phyloP scores from a whole-genome alignment of 2,113 vertebrate genomes.

The Gobiocypris rarus region DNA sequence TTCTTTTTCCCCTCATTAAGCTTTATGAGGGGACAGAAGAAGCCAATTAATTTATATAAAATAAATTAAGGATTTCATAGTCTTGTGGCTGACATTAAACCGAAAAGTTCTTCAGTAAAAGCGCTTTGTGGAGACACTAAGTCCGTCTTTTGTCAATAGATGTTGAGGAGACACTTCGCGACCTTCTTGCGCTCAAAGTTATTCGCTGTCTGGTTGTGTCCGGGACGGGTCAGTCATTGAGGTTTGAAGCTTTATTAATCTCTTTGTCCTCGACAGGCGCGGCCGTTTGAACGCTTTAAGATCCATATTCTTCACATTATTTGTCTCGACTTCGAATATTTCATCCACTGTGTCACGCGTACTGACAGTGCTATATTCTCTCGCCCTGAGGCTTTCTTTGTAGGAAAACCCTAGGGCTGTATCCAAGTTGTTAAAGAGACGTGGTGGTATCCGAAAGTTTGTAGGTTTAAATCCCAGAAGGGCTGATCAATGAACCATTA shows the following conservation, averaged over 20 bases:
- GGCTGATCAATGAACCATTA: slow-evolving; percentile 18
- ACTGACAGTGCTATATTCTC: not conserved
- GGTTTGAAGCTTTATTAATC: not conserved
- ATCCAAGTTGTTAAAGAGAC: not conserved
- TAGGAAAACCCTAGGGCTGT: not conserved
- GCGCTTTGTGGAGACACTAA: not conserved
- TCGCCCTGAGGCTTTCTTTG: not conserved
- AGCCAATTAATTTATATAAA: not conserved
- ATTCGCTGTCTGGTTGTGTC: not conserved
- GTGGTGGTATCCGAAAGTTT: not conserved
- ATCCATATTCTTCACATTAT: not conserved
- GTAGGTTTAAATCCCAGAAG: not conserved
- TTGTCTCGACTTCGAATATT: not conserved
- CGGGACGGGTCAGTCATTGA: not conserved
- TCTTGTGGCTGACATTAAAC: no score
- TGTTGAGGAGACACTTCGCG: slow-evolving; percentile 16
- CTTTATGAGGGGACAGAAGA: slow-evolving; percentile 52
- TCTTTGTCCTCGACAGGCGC: slow-evolving; percentile 13
- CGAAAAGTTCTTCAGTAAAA: not conserved
- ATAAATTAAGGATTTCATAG: not conserved
- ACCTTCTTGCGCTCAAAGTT: slow-evolving; percentile 34
- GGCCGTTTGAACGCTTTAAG: not conserved
- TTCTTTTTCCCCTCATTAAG: slow-evolving; percentile 35
- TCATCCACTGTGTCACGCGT: not conserved
- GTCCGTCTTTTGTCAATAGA: not conserved